A percentile compares a stretch with the other conserved stretches of the same genome.
These are phyloP conservation scores for Simalia tracyae DNA, from an alignment of 2,797 vertebrate species.

Conservation along the genomic window DNA sequence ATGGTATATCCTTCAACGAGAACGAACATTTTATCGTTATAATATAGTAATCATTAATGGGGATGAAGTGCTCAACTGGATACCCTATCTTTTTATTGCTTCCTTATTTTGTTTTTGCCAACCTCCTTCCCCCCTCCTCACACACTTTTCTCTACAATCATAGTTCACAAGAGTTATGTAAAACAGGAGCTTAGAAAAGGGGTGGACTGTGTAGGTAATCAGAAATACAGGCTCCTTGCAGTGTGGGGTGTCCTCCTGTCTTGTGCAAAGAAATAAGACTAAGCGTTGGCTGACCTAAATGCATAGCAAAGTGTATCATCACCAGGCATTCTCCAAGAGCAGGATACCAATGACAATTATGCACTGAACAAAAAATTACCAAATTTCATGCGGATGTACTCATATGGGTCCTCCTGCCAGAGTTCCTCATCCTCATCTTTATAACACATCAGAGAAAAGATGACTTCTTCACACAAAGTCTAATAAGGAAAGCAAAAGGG, in stretches of 20 bases:
- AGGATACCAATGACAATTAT: background rate
- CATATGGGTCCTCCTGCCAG: constrained; percentile 96
- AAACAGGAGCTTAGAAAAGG: background rate
- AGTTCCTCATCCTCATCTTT: constrained; percentile 97
- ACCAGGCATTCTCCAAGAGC: rapidly evolving
- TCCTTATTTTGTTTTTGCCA: background rate
- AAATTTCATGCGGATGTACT: constrained; percentile 98
- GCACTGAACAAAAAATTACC: constrained; percentile 75
- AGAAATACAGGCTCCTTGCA: background rate
- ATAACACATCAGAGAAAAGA: constrained; percentile 98
- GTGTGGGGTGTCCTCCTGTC: background rate
- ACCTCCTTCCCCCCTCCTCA: background rate
- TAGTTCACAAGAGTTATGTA: background rate
- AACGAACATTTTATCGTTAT: background rate
- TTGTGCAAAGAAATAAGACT: background rate
- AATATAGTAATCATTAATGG: background rate
- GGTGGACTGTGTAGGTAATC: background rate
- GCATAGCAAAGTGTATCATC: background rate
- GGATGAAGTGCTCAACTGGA: background rate
- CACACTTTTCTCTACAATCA: too few relatives aligned
- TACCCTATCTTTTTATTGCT: background rate
- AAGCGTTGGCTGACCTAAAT: background rate
- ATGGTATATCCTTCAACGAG: background rate
- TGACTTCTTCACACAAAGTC: constrained; percentile 91
- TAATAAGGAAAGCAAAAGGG: constrained; percentile 55